Evolutionary conservation across 2,888 invertebrate genomes (phyloP).

Genomic region (Lochmaea capreae): DNA sequence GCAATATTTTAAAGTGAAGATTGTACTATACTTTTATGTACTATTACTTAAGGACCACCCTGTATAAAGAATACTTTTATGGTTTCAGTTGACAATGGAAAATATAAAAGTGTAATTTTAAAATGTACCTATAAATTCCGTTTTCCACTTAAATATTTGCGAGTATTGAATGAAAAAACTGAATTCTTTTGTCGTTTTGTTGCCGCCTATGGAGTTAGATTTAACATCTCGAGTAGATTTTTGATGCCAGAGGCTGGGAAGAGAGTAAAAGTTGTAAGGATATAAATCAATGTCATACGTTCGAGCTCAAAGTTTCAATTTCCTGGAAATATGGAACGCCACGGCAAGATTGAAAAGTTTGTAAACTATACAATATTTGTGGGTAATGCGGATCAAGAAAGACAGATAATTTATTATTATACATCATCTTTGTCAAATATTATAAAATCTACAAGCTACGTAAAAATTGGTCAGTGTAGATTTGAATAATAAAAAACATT

Average conservation of each 20-base stretch:
- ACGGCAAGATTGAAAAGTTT: constrained; percentile 34
- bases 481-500: not conserved
- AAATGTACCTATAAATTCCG: not conserved
- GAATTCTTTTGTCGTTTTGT: not conserved
- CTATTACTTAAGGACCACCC: no score
- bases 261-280: constrained; percentile 44
- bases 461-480: not conserved
- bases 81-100: no score
- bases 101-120: no score
- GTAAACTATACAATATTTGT: constrained; percentile 32
- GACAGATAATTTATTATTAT: constrained; percentile 26
- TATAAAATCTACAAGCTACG: not conserved
- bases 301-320: constrained; percentile 63
- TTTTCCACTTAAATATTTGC: not conserved
- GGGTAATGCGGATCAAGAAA: constrained; percentile 30
- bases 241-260: constrained; percentile 25
- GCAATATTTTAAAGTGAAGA: no score
- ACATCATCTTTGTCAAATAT: constrained; percentile 15
- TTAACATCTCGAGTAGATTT: constrained; percentile 20
- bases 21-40: no score
- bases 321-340: constrained; percentile 47
- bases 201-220: constrained; percentile 23
- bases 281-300: constrained; percentile 63
- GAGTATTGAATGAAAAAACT: no score
- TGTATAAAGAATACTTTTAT: no score